phyloP scores from a whole-genome alignment of 2,888 invertebrate species.

The Morpho helenor region DNA sequence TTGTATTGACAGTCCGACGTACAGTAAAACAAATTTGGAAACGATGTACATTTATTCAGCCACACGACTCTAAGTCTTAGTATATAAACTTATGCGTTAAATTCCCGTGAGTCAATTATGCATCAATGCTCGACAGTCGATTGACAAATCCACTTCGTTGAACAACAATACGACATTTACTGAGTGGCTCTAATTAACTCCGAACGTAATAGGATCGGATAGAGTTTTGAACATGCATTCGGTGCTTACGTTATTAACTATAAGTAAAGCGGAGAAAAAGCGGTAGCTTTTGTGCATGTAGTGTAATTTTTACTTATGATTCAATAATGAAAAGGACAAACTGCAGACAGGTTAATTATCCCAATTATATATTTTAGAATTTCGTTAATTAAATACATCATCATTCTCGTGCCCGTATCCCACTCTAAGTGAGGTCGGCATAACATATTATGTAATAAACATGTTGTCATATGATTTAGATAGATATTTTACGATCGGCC shows the following conservation, averaged over 20 bases:
- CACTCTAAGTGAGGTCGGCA: too few relatives aligned
- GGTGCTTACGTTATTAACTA: not conserved
- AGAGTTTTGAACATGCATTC: constrained; percentile 1
- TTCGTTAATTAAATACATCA: too few relatives aligned
- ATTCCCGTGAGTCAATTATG: not conserved
- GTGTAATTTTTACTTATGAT: not conserved
- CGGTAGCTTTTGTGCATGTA: constrained; percentile 5
- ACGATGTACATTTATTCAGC: constrained; percentile 7
- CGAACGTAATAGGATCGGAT: constrained; percentile 14
- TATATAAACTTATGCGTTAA: constrained; percentile 1
- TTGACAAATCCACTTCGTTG: constrained; percentile 24
- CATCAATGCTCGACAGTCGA: constrained; percentile 11
- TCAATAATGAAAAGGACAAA: not conserved
- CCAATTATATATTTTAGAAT: too few relatives aligned
- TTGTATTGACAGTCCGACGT: constrained; percentile 4
- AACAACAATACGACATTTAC: constrained; percentile 27
- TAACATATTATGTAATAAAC: too few relatives aligned
- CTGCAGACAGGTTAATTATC: too few relatives aligned
- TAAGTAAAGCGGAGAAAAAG: too few relatives aligned
- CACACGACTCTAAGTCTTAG: constrained; percentile 5
- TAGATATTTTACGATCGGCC: too few relatives aligned
- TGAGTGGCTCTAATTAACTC: constrained; percentile 25
- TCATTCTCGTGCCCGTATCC: too few relatives aligned
- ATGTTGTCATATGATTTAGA: too few relatives aligned
- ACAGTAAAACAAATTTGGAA: constrained; percentile 8